phyloP scores from a whole-genome alignment of 2,888 invertebrate genomes.

The Protodeltote pygarga region DNA sequence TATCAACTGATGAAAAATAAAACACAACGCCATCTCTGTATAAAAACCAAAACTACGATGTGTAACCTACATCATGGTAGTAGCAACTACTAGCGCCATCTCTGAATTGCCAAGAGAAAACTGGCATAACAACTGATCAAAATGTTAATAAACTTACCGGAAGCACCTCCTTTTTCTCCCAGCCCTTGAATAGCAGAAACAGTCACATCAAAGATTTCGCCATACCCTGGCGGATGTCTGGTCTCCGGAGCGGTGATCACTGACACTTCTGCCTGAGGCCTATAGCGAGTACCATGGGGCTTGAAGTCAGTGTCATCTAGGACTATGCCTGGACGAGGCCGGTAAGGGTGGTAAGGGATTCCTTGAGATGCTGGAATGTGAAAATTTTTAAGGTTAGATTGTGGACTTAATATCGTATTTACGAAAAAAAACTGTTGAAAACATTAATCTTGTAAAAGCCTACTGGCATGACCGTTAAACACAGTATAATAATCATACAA shows the following conservation, averaged over 20 bases:
- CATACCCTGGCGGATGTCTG: conserved; percentile 83
- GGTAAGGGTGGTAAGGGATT: conserved; percentile 88
- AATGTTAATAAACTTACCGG: conserved; percentile 65
- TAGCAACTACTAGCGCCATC: too few relatives aligned
- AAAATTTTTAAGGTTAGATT: background rate
- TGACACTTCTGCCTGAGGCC: conserved; percentile 63
- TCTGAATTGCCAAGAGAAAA: too few relatives aligned
- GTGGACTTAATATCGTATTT: too few relatives aligned
- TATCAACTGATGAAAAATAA: too few relatives aligned
- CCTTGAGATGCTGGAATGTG: conserved; percentile 69
- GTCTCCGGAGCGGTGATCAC: conserved; percentile 81
- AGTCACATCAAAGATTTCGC: conserved; percentile 95
- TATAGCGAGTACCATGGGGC: conserved; percentile 86
- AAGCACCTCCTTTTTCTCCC: conserved; percentile 86
- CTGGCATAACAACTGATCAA: too few relatives aligned
- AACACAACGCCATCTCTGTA: too few relatives aligned
- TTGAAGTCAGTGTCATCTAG: conserved; percentile 94
- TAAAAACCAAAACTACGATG: too few relatives aligned
- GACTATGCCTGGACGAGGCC: conserved; percentile 94
- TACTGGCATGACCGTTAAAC: background rate
- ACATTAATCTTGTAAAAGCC: background rate
- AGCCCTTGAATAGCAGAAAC: conserved; percentile 95
- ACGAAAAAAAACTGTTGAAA: background rate
- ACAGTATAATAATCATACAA: too few relatives aligned
- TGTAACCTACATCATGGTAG: too few relatives aligned